phyloP scores from a whole-genome alignment of 2,113 vertebrate genomes.

The Thalassarche chlororhynchos region DNA sequence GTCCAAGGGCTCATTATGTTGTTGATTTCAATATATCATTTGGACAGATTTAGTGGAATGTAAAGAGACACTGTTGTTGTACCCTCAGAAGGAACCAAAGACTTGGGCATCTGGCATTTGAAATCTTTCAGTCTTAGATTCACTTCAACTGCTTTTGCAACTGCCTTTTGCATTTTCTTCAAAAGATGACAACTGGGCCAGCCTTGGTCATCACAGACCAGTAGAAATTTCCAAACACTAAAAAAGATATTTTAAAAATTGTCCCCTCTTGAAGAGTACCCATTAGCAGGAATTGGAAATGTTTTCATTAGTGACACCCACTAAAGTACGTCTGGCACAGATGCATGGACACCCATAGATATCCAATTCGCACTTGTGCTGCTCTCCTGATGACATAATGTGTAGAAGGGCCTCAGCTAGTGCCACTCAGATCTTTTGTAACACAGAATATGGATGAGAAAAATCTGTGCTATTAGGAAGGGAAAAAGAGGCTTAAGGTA shows the following conservation, averaged over 20 bases:
- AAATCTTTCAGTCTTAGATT: not conserved
- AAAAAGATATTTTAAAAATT: not conserved
- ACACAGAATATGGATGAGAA: not conserved
- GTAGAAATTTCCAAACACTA: not conserved
- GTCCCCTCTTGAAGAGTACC: not conserved
- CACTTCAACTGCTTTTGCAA: not conserved
- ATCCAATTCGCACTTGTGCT: not conserved
- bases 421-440: not conserved
- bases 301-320: not conserved
- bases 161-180: not conserved
- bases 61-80: not conserved
- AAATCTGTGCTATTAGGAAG: not conserved
- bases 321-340: not conserved
- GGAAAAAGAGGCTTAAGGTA: not conserved
- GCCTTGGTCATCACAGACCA: not conserved
- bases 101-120: not conserved
- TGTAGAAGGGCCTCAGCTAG: not conserved
- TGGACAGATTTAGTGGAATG: not conserved
- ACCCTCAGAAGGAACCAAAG: not conserved
- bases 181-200: not conserved
- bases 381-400: not conserved
- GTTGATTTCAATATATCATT: not conserved
- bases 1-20: not conserved
- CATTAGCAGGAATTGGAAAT: not conserved
- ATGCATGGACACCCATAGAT: not conserved